Evolutionary conservation across 2,113 vertebrate species (phyloP), one percentile per base, ranked within the genome.

Genomic region (Paramisgurnus dabryanus): DNA sequence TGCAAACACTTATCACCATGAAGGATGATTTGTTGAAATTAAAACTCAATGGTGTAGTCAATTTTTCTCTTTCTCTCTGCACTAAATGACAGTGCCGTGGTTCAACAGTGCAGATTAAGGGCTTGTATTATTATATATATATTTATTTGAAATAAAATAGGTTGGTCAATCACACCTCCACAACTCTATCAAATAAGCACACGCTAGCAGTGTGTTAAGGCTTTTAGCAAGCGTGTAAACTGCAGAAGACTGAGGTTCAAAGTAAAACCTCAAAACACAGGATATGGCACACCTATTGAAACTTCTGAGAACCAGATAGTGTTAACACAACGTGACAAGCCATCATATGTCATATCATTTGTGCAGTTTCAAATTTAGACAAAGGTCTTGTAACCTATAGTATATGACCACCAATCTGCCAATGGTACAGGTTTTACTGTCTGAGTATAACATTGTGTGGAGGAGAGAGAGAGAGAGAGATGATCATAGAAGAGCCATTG

Each of bases 261-360:
- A 9, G 80, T 50, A 77, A 78, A 84, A 84, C 82, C 73, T 80
- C 82, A 78, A 53, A 50, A 45, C 63, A 78, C 82, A 78, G 83
- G 83, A 84, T 78, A 81, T 84, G 11, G 5, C 71, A 76, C 77
- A 79, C 69, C 69, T 75, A 49, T 18, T 34, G 18, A 74, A 43
- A 22, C 15, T 79, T 83, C 82, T 76, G 47, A 83, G 77, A 83
- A 83, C 70, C 70, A 68, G 63, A 73, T 15, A 53, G n/a, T 12
- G 11, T 3, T 69, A 49, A 70, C 22, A 40, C 45, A 60, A 12
- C 11, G 15, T 22, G 67, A 1, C 7, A 34, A 34, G 27, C 22
- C 22, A 22, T 22, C 22, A 22, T 22, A 34, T 34, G 27, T 34
- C 27, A 34, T 34, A 34, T 34, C 27, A 34, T 34, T 2, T 34